Evolutionary conservation across 2,888 invertebrate genomes (phyloP).

Genomic region (Geotrupes spiniger): DNA sequence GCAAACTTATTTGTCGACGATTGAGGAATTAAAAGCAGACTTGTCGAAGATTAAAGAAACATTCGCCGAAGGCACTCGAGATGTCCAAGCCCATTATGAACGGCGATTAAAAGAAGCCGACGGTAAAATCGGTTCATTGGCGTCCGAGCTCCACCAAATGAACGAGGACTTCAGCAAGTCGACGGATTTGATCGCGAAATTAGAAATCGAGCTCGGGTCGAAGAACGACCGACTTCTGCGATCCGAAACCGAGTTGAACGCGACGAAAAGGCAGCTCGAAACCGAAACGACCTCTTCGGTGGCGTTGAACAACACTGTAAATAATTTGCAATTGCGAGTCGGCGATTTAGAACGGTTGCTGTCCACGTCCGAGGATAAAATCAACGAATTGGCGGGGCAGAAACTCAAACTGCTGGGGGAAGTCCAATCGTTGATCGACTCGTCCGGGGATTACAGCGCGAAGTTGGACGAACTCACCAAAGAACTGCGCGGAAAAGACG

Average conservation of each 20-base stretch:
- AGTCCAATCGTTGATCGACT: slow-evolving; percentile 43
- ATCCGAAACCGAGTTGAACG: slow-evolving; percentile 31
- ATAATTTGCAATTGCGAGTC: slow-evolving; percentile 54
- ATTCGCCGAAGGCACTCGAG: slow-evolving; percentile 13
- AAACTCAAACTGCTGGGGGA: slow-evolving; percentile 61
- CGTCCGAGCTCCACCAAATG: slow-evolving; percentile 34
- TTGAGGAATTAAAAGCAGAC: slow-evolving; percentile 31
- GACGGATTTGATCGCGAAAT: slow-evolving; percentile 21
- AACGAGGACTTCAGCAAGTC: slow-evolving; percentile 32
- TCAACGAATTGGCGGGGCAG: slow-evolving; percentile 53
- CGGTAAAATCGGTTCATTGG: slow-evolving; percentile 30
- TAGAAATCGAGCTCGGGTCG: slow-evolving; percentile 32
- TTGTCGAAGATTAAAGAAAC: slow-evolving; percentile 31
- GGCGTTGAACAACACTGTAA: slow-evolving; percentile 38
- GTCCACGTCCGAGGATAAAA: slow-evolving; percentile 52
- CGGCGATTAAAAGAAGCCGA: slow-evolving; percentile 26
- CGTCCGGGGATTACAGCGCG: slow-evolving; percentile 34
- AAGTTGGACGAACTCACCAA: slow-evolving; percentile 37
- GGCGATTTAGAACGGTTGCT: slow-evolving; percentile 60
- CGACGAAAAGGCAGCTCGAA: slow-evolving; percentile 26
- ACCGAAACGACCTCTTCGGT: slow-evolving; percentile 25
- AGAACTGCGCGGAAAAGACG: slow-evolving; percentile 36
- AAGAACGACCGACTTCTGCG: slow-evolving; percentile 33
- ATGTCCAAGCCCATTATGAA: slow-evolving; percentile 17
- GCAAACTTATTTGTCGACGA: slow-evolving; percentile 27